Conservation (phyloP, 2,888 invertebrate genomes). For the Graphium colonna region DNA sequence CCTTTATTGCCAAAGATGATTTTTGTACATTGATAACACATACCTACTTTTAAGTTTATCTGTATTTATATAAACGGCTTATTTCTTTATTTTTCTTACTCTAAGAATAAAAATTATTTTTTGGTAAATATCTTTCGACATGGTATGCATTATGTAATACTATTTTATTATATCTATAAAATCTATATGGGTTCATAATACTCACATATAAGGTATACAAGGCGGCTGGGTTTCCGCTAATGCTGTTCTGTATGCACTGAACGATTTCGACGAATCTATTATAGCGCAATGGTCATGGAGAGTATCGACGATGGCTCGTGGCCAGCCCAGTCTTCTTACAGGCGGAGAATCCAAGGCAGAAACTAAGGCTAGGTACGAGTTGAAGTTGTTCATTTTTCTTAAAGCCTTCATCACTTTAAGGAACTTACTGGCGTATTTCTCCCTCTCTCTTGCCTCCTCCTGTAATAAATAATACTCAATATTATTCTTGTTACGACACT, state of each 20-base stretch:
- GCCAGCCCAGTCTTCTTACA: constrained; percentile 94
- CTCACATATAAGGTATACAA: constrained; percentile 99
- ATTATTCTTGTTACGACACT: no score
- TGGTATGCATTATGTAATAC: no score
- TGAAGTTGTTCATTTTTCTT: constrained; percentile 98
- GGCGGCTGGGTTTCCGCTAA: constrained; percentile 97
- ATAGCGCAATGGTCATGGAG: constrained; percentile 96
- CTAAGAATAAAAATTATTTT: no score
- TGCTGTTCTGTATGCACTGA: constrained; percentile 97
- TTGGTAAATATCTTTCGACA: no score
- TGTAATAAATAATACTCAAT: no score
- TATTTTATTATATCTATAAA: no score
- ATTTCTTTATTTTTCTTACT: no score
- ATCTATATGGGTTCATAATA: no score
- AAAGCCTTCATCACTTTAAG: constrained; percentile 99
- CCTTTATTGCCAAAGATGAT: no score
- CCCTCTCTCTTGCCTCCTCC: constrained; percentile 95
- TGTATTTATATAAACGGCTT: no score
- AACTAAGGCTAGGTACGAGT: constrained; percentile 97
- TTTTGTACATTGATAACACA: no score
- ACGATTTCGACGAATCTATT: constrained; percentile 98
- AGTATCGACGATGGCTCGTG: constrained; percentile 93
- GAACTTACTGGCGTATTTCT: constrained; percentile 96
- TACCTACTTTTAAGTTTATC: no score
- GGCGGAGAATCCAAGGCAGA: constrained; percentile 99